Base-by-base conservation (phyloP, 2,113 vertebrate species). In the Nicator chloris region DNA sequence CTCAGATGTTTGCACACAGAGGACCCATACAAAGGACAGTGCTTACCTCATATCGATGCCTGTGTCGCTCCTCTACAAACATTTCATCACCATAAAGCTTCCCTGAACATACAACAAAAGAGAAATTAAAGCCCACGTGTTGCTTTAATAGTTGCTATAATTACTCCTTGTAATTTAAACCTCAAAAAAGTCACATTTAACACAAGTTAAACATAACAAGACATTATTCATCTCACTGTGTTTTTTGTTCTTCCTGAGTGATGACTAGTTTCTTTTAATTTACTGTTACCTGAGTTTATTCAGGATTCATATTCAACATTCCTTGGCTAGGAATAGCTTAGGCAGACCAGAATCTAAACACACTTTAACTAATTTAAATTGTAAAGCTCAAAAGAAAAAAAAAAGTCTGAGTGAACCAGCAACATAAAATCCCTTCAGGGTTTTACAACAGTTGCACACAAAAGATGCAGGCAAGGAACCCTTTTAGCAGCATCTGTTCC, bases 51-150 rank as follows among this genome's bases (percentile, higher is more conserved):
- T 98, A 98, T 7, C 98, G 97, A 96, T 98, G 98, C 70, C 98
- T 97, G 87, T 98, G 98, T 72, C 98, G 96, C 93, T 98, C 98
- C 95, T 98, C 98, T 80, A 98, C 82, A 88, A 97, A 98, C 33
- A 53, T 72, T 79, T 97, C 97, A 82, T 97, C 95, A 28, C 97
- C 97, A 72, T 98, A 98, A 64, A 98, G 98, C 68, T 98, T 98
- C 71, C 90, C 98, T 98, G 76, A 94, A 96, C 84, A 96, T 24
- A 96, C 12, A 97, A 63, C 40, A 88, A 63, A 37, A 92, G 90
- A 87, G 6, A 60, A 79, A 72, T 77, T 49, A 76, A 84, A 49
- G 50, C 20, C 13, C 24, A 40, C 21, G 33, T 44, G 15, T 56
- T 71, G 31, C 35, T 88, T 76, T 65, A 77, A 51, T 45, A 77